Evolutionary conservation across 2,797 vertebrate genomes (phyloP).

Genomic region (Bradypodion ventrale): DNA sequence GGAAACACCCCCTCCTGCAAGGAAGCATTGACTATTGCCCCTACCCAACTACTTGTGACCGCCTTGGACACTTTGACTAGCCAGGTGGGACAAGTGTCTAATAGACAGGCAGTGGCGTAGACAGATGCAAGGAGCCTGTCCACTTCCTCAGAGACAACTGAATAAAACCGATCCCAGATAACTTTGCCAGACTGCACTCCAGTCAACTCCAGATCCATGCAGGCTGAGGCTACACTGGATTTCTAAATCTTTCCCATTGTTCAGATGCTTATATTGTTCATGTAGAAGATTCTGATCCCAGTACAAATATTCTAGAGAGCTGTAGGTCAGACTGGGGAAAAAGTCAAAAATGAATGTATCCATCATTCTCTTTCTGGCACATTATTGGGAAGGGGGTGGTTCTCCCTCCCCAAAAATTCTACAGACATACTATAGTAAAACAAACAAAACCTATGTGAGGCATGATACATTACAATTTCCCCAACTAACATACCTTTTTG

Average conservation of each 20-base stretch:
- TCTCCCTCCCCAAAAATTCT: not conserved
- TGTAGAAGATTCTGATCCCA: not conserved
- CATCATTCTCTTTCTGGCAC: not conserved
- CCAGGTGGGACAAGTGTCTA: too few relatives aligned
- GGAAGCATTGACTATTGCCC: too few relatives aligned
- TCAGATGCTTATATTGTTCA: not conserved
- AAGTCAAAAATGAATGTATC: not conserved
- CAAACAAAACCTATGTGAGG: not conserved
- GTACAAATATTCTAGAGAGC: not conserved
- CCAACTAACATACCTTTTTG: fast-evolving
- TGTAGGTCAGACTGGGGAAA: not conserved
- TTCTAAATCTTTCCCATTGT: not conserved
- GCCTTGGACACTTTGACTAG: too few relatives aligned
- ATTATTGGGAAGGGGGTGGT: not conserved
- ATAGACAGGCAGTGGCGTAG: too few relatives aligned
- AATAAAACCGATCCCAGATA: too few relatives aligned
- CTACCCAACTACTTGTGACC: too few relatives aligned
- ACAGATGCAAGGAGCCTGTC: too few relatives aligned
- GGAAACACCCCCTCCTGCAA: too few relatives aligned
- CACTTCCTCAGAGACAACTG: too few relatives aligned
- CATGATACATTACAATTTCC: not conserved
- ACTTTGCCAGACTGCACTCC: too few relatives aligned
- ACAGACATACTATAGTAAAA: not conserved
- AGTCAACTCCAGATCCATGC: too few relatives aligned
- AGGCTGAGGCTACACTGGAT: not conserved